phyloP scores from a whole-genome alignment of 2,113 vertebrate genomes.

The Gambusia holbrooki region DNA sequence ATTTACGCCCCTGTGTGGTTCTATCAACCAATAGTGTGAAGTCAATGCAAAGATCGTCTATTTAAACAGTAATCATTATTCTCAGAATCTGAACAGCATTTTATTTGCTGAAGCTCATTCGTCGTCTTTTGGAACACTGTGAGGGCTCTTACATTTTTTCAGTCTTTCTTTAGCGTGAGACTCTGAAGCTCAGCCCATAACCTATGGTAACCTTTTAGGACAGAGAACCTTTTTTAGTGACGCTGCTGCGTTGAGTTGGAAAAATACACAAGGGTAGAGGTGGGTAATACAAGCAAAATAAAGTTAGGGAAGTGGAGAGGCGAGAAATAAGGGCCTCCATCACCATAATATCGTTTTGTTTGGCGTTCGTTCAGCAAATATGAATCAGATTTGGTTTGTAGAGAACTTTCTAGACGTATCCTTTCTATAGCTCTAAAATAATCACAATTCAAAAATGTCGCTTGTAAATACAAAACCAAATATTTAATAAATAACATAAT shows the following conservation, averaged over 20 bases:
- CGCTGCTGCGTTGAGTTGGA: constrained; percentile 25
- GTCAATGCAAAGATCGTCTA: constrained; percentile 54
- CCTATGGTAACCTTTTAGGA: constrained; percentile 62
- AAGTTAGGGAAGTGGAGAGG: not conserved
- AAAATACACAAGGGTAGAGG: constrained; percentile 7
- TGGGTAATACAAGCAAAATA: not conserved
- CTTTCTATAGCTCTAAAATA: not conserved
- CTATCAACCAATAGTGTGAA: constrained; percentile 36
- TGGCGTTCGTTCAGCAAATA: too few relatives aligned
- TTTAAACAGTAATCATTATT: fast-evolving
- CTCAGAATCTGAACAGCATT: not conserved
- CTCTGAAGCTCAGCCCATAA: constrained; percentile 32
- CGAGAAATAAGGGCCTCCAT: too few relatives aligned
- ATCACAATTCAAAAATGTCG: not conserved
- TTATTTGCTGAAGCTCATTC: not conserved
- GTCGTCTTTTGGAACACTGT: not conserved
- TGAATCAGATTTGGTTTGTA: too few relatives aligned
- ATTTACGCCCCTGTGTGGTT: constrained; percentile 38
- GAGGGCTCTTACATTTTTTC: not conserved
- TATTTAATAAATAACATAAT: not conserved
- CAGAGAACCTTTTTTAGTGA: constrained; percentile 16
- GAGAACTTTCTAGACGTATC: too few relatives aligned
- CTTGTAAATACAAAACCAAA: not conserved
- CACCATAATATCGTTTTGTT: not conserved
- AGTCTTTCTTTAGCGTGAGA: constrained; percentile 19